phyloP scores from a whole-genome alignment of 2,888 invertebrate genomes.

The Caenorhabditis sulstoni region DNA sequence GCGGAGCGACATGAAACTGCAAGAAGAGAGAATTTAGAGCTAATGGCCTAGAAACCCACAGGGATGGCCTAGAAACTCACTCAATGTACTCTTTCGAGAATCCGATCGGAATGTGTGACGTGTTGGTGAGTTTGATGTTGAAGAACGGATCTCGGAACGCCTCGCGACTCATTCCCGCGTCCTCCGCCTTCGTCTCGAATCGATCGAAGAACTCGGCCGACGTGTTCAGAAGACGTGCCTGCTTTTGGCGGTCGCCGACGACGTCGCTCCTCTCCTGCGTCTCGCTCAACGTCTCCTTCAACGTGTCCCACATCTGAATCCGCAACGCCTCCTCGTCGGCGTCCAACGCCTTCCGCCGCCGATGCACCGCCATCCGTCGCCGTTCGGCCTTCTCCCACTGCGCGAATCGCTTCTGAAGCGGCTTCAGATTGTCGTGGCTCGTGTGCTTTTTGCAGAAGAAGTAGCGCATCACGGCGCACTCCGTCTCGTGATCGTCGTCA shows the following conservation, averaged over 20 bases:
- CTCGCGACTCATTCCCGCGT: conserved; percentile 37
- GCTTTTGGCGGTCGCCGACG: conserved; percentile 16
- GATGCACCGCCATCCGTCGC: conserved; percentile 19
- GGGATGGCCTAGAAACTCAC: conserved; percentile 50
- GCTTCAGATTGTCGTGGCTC: conserved; percentile 30
- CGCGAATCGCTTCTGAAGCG: conserved; percentile 15
- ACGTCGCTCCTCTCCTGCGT: neutral
- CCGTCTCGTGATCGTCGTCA: conserved; percentile 50
- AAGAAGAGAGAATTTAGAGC: conserved; percentile 6
- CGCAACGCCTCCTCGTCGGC: conserved; percentile 64
- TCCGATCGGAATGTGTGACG: conserved; percentile 47
- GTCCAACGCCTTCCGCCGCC: conserved; percentile 47
- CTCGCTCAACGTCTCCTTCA: conserved; percentile 9
- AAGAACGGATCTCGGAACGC: conserved; percentile 60
- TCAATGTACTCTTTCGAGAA: conserved; percentile 66
- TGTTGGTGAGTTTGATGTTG: conserved; percentile 42
- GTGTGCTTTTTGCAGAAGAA: conserved; percentile 74
- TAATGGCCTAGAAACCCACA: no score
- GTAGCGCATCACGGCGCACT: conserved; percentile 63
- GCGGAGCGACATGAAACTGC: conserved; percentile 71
- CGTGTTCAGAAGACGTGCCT: conserved; percentile 56
- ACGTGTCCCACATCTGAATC: conserved; percentile 11
- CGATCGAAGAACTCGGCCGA: conserved; percentile 54
- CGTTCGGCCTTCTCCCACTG: conserved; percentile 26
- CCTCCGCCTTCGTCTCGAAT: conserved; percentile 57